phyloP scores from a whole-genome alignment of 2,113 vertebrate species.

The Anser cygnoides region DNA sequence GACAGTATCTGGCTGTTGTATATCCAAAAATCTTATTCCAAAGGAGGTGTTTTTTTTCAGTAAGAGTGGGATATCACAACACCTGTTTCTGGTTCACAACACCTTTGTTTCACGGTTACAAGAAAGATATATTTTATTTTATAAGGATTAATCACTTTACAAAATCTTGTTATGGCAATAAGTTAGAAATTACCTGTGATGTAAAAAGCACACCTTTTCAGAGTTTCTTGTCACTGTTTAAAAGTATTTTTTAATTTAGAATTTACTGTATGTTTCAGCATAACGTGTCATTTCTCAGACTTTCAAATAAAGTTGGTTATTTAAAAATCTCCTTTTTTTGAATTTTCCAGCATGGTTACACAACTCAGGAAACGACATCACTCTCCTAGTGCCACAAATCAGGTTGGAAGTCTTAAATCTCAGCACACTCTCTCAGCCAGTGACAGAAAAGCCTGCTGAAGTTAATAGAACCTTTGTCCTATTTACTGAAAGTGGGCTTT shows the following conservation, averaged over 20 bases:
- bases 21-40: background rate
- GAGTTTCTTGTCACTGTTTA: background rate
- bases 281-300: background rate
- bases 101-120: background rate
- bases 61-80: background rate
- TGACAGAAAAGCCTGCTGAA: background rate
- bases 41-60: background rate
- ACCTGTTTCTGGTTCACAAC: background rate
- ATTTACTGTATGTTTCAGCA: background rate
- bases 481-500: background rate
- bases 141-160: background rate
- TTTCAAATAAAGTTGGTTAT: background rate
- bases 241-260: background rate
- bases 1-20: background rate
- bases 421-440: background rate
- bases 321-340: background rate
- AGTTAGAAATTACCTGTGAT: background rate
- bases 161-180: background rate
- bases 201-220: background rate
- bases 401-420: slow-evolving; percentile 43
- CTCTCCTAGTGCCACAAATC: background rate
- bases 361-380: slow-evolving; percentile 35
- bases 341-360: background rate
- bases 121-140: background rate
- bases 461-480: slow-evolving; percentile 42